phyloP scores from a whole-genome alignment of 2,797 vertebrate species.

The Dicrostonyx torquatus region DNA sequence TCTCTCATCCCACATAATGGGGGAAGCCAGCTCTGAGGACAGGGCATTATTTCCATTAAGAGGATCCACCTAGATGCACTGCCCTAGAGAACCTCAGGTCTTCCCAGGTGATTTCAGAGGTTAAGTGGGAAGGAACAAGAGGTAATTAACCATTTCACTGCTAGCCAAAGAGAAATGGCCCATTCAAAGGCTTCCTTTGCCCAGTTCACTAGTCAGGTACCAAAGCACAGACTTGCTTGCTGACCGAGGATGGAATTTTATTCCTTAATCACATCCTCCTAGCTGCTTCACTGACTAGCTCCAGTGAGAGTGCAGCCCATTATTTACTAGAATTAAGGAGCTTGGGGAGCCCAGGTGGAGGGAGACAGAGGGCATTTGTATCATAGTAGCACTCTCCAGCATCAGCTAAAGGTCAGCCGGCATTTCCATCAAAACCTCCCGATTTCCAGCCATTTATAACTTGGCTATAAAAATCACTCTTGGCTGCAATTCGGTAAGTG shows the following conservation, averaged over 20 bases:
- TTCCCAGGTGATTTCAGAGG: neutral
- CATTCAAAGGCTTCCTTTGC: slow-evolving; percentile 14
- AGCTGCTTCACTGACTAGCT: slow-evolving; percentile 43
- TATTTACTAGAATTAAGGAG: slow-evolving; percentile 77
- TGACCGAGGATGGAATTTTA: slow-evolving; percentile 65
- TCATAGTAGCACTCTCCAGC: slow-evolving; percentile 66
- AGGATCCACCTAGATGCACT: neutral
- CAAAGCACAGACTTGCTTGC: slow-evolving; percentile 38
- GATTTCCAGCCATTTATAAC: slow-evolving; percentile 79
- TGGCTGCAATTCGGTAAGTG: slow-evolving; percentile 71
- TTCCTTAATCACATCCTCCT: slow-evolving; percentile 57
- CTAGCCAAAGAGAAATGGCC: neutral
- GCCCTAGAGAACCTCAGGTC: neutral
- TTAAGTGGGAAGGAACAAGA: neutral
- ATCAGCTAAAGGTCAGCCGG: slow-evolving; percentile 59
- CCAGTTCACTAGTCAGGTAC: slow-evolving; percentile 56
- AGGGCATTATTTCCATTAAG: neutral
- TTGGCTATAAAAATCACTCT: slow-evolving; percentile 75
- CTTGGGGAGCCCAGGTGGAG: neutral
- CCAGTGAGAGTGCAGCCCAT: neutral
- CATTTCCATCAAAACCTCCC: slow-evolving; percentile 77
- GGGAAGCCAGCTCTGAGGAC: neutral
- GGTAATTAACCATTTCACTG: slow-evolving; percentile 55
- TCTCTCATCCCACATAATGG: neutral
- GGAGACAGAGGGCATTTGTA: slow-evolving; percentile 58